These are phyloP conservation scores for Andrena bicolor DNA, from an alignment of 2,888 invertebrate species.

Conservation along the genomic window DNA sequence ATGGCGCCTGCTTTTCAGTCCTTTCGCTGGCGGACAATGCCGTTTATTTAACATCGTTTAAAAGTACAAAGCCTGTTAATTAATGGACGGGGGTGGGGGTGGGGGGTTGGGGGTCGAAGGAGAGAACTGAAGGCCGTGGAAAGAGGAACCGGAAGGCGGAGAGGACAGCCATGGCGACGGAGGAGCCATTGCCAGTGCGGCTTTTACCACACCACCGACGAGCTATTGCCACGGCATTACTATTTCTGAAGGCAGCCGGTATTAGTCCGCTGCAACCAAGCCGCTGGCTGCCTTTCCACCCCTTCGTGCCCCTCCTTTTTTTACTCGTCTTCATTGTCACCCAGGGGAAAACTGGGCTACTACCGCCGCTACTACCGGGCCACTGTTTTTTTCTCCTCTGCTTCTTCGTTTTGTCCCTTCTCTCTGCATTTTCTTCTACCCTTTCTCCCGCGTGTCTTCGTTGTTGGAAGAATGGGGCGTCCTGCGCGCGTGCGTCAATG, in stretches of 20 bases:
- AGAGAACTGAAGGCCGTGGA: conserved; percentile 63
- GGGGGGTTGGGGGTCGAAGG: conserved; percentile 63
- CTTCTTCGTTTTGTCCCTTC: conserved; percentile 1
- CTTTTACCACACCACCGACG: conserved; percentile 56
- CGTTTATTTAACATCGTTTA: conserved; percentile 85
- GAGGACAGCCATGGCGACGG: conserved; percentile 66
- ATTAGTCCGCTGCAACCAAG: conserved; percentile 47
- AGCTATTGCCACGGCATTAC: conserved; percentile 53
- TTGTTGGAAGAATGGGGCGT: neutral
- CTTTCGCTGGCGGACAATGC: conserved; percentile 82
- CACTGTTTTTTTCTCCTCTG: conserved; percentile 5
- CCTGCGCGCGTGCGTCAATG: neutral
- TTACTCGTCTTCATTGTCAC: conserved; percentile 51
- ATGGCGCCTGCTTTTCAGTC: conserved; percentile 83
- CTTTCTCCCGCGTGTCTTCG: conserved; percentile 23
- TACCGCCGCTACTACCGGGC: conserved; percentile 38
- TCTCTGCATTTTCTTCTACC: neutral
- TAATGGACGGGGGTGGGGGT: conserved; percentile 79
- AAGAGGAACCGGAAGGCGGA: conserved; percentile 42
- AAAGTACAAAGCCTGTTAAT: conserved; percentile 85
- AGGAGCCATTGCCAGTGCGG: conserved; percentile 48
- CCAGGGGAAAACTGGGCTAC: conserved; percentile 57
- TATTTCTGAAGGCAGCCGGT: conserved; percentile 50
- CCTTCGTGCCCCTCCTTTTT: conserved; percentile 12
- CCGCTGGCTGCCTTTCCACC: conserved; percentile 16